Evolutionary conservation across 2,888 invertebrate species (phyloP).

Genomic region (Nomada goodeniana): DNA sequence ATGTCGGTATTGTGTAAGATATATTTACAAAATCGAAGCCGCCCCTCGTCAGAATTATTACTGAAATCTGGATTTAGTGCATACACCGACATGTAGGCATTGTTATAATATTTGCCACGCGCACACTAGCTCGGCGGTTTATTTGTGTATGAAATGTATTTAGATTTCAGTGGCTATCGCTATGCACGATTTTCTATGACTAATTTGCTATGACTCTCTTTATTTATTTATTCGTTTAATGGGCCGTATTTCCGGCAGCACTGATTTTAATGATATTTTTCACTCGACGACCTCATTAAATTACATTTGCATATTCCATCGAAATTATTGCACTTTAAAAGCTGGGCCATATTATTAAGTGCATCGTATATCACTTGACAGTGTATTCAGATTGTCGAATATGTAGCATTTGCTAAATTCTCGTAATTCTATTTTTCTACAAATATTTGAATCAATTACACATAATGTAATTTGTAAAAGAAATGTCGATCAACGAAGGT

Average conservation of each 20-base stretch:
- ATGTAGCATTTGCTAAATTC: neutral
- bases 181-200: neutral
- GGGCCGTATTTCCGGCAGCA: no score
- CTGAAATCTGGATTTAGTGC: neutral
- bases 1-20: slow-evolving; percentile 1
- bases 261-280: neutral
- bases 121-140: neutral
- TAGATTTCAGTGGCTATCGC: neutral
- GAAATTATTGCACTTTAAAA: neutral
- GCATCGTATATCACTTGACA: neutral
- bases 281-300: neutral
- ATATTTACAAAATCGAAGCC: slow-evolving; percentile 15
- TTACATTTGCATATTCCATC: no score
- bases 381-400: no score
- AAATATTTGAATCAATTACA: no score
- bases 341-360: neutral
- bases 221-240: no score
- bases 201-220: no score
- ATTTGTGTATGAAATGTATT: neutral
- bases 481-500: neutral
- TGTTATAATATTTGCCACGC: slow-evolving; percentile 6
- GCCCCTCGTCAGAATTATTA: neutral
- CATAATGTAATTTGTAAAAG: neutral
- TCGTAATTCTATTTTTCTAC: no score
- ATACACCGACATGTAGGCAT: neutral